Evolutionary conservation across 53 echinoderm and acorn worm genomes (phyloP), one percentile per base, ranked within the genome.

Genomic region (Pentamera pediparva): DNA sequence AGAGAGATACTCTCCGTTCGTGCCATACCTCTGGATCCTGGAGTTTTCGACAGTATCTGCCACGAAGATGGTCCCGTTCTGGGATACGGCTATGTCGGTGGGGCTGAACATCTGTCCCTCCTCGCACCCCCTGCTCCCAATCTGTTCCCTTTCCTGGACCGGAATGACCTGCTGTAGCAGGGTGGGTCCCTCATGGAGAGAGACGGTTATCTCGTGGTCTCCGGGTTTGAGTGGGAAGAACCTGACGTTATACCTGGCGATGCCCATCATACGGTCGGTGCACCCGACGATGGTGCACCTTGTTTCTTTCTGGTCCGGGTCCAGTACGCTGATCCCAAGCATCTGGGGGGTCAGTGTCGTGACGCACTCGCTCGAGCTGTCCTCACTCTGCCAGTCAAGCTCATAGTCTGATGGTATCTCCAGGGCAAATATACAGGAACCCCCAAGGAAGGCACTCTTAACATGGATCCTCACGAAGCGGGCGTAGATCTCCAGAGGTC

Each of bases 31-130:
- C 57, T 93, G 93, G 38, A 93, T 84, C 26, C 93, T 83, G 35
- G 85, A 65, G 69, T 89, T 93, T 77, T 89, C 89, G 24, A 93
- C 89, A 12, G 93, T 84, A 73, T 93, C 93, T 4, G 93, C 93
- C 3, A 93, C 84, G 56, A 89, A 86, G 56, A 89, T 81, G 39
- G 89, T 84, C 0, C 93, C 89, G 11, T 74, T 73, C 13, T 73
- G 78, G 21, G 80, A 84, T 20, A 93, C 18, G 36, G 86, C 57
- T 24, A 93, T 61, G 29, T 89, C 89, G 20, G 93, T 93, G 4
- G 89, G 89, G 59, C 84, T 89, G 75, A 86, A 67, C 39, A 93
- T 84, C 43, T 86, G 86, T 11, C 89, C 93, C 17, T 61, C 59
- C 3, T 83, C 74, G 2, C 69, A 56, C 3, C 93, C 93, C 19